A percentile compares a stretch with the other conserved stretches of the same genome.
Conservation (phyloP, 2,113 vertebrate species). For the Pomatorhinus ruficollis region DNA sequence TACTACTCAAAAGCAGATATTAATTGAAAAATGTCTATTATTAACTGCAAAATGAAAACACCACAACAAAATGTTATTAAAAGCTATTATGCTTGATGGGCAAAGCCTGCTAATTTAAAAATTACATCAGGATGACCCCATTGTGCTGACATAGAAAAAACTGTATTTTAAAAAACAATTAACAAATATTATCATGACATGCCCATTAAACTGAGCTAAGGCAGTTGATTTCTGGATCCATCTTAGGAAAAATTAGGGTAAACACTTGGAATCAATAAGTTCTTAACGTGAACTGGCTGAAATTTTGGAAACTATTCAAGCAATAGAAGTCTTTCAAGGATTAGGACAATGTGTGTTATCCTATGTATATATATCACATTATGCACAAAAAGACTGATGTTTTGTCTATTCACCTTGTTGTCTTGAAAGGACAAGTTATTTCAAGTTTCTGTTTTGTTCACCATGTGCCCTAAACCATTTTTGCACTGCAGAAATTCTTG, state of each 20-base stretch:
- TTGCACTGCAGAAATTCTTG: background rate
- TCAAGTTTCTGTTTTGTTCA: background rate
- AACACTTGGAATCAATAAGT: background rate
- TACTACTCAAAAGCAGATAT: background rate
- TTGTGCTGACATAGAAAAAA: conserved; percentile 2
- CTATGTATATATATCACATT: background rate
- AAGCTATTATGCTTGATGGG: background rate
- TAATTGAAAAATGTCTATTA: background rate
- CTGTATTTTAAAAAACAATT: background rate
- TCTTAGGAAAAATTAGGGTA: background rate
- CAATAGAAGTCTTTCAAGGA: background rate
- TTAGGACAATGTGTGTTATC: background rate
- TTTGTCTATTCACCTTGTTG: background rate
- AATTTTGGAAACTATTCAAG: background rate
- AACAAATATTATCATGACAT: background rate
- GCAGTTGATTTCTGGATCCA: background rate
- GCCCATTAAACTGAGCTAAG: conserved; percentile 36
- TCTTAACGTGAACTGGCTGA: background rate
- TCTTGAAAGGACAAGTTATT: background rate
- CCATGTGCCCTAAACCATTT: background rate
- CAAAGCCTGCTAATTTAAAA: background rate
- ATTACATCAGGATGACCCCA: background rate
- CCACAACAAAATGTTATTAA: background rate
- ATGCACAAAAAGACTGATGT: background rate
- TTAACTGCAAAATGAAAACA: background rate